These are phyloP conservation scores for Drosophila nr. medialis DNA, from an alignment of 2,888 invertebrate species.

Conservation along the genomic window DNA sequence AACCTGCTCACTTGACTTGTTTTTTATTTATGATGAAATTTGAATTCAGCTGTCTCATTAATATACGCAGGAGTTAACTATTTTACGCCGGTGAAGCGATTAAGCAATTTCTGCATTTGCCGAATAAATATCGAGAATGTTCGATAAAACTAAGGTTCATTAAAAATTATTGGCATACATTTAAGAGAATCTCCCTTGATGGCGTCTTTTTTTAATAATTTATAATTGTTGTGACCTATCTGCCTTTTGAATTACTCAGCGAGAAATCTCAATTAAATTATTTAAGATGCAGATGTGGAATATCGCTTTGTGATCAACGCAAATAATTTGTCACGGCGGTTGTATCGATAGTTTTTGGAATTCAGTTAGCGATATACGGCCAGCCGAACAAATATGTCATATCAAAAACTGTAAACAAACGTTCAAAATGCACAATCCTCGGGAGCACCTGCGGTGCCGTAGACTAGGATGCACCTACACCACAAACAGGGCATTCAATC, in stretches of 20 bases:
- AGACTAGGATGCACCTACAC: constrained; percentile 49
- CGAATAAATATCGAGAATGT: constrained; percentile 8
- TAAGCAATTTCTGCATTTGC: constrained; percentile 3
- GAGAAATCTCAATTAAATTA: not conserved
- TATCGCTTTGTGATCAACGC: not conserved
- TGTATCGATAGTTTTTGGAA: constrained; percentile 25
- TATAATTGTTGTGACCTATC: not conserved
- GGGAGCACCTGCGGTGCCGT: constrained; percentile 48
- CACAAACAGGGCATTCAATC: constrained; percentile 48
- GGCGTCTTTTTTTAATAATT: not conserved
- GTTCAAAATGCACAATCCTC: constrained; percentile 36
- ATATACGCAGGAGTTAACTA: not conserved
- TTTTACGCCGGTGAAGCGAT: not conserved
- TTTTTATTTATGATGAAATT: not conserved
- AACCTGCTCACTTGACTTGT: constrained; percentile 3
- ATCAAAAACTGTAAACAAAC: constrained; percentile 10
- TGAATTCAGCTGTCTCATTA: constrained; percentile 10
- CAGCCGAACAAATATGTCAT: constrained; percentile 9
- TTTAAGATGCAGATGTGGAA: not conserved
- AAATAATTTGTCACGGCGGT: constrained; percentile 1
- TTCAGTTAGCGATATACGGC: constrained; percentile 1
- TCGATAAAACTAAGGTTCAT: constrained; percentile 7
- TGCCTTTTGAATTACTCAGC: not conserved
- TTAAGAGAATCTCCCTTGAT: not conserved
- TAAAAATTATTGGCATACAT: constrained; percentile 11